Percentiles rank a stretch among this genome's conserved stretches.
Conservation (phyloP, 2,113 vertebrate species). For the Dipodomys ordii region DNA sequence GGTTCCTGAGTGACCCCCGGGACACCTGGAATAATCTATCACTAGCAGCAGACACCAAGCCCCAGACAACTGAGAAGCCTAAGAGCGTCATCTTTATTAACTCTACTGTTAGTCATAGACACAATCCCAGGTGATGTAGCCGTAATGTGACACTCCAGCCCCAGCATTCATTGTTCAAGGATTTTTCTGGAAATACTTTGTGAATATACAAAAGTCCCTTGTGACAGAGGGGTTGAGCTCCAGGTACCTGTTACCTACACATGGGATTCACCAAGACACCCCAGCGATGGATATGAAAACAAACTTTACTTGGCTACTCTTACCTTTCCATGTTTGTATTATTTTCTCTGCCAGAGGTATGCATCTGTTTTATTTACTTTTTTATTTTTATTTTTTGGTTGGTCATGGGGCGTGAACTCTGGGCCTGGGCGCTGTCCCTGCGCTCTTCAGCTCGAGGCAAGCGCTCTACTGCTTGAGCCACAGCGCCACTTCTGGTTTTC, state of each 20-base stretch:
- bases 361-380: conserved; percentile 42
- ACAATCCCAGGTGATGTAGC: background rate
- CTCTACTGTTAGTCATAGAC: background rate
- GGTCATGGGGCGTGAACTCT: too few relatives aligned
- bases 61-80: fast-evolving
- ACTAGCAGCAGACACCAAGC: background rate
- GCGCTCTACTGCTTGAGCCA: too few relatives aligned
- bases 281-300: background rate
- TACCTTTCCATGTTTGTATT: background rate
- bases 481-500: too few relatives aligned
- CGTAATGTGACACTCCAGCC: background rate
- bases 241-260: background rate
- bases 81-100: background rate
- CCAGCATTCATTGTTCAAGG: conserved; percentile 28
- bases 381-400: too few relatives aligned
- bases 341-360: conserved; percentile 30
- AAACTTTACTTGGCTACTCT: background rate
- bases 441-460: too few relatives aligned
- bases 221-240: background rate
- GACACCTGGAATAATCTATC: background rate
- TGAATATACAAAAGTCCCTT: background rate
- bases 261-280: background rate
- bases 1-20: background rate
- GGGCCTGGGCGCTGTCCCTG: too few relatives aligned
- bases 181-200: conserved; percentile 39